Conservation (phyloP, 64 coral and sea anemone species). For the Montipora foliosa region DNA sequence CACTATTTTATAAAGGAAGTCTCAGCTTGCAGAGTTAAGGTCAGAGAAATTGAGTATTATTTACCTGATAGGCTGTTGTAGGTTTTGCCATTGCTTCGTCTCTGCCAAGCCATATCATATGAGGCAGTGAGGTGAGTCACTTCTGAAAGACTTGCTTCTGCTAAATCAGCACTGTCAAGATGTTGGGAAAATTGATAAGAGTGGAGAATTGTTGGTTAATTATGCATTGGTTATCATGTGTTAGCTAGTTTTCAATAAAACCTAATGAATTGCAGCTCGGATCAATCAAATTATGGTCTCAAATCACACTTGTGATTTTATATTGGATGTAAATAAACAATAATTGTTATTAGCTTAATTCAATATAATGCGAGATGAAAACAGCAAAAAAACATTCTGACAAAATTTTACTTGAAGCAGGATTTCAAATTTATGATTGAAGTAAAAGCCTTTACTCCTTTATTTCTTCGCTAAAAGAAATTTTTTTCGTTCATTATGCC, state of each 20-base stretch:
- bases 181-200: constrained; percentile 4
- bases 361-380: too few species aligned
- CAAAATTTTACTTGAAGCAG: neutral
- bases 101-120: constrained; percentile 46
- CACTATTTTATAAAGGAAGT: constrained; percentile 3
- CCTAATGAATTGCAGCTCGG: constrained; percentile 1
- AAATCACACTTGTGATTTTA: neutral
- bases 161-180: constrained; percentile 8
- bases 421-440: constrained; percentile 6
- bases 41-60: neutral
- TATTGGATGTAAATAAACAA: neutral
- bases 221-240: neutral
- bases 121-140: constrained; percentile 4
- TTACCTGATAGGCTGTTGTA: constrained; percentile 26
- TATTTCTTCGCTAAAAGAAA: neutral
- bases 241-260: neutral
- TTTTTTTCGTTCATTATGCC: neutral
- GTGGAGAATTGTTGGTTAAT: constrained; percentile 15
- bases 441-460: neutral
- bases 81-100: constrained; percentile 28
- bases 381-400: neutral
- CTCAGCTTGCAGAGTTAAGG: neutral
- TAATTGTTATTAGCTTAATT: too few species aligned
- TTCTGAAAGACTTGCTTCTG: constrained; percentile 6
- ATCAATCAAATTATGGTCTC: constrained; percentile 6